A percentile compares a stretch with the other conserved stretches of the same genome.
phyloP scores from a whole-genome alignment of 2,888 invertebrate species.

The Coremacera marginata region DNA sequence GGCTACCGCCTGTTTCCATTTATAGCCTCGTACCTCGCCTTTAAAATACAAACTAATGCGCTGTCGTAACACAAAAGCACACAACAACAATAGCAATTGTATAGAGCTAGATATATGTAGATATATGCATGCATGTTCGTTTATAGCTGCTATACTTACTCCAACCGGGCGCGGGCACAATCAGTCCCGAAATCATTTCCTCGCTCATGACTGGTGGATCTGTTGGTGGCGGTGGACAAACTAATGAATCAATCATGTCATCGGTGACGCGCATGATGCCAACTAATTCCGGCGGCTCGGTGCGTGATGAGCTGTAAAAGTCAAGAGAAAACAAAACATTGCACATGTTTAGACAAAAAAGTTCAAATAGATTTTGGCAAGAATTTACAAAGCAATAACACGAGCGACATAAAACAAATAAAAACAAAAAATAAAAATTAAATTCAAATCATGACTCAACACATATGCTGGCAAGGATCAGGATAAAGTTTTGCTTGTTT shows the following conservation, averaged over 20 bases:
- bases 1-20: too few relatives aligned
- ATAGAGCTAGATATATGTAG: too few relatives aligned
- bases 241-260: conserved; percentile 94
- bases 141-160: conserved; percentile 75
- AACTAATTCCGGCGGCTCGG: conserved; percentile 82
- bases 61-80: too few relatives aligned
- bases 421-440: background rate
- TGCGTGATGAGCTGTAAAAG: conserved; percentile 78
- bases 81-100: conserved; percentile 17
- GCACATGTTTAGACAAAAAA: background rate
- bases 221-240: conserved; percentile 95
- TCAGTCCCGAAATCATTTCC: conserved; percentile 95
- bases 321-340: conserved; percentile 8
- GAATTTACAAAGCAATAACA: background rate
- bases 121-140: conserved; percentile 13
- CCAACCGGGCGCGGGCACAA: conserved; percentile 96
- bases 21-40: too few relatives aligned
- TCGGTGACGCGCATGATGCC: conserved; percentile 90
- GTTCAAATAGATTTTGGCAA: background rate
- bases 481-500: too few relatives aligned
- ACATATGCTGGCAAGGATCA: too few relatives aligned
- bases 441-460: too few relatives aligned
- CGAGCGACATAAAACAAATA: background rate
- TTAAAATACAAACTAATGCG: background rate
- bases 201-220: conserved; percentile 94